Conservation (phyloP, 2,888 invertebrate species). For the Hetaerina titia region DNA sequence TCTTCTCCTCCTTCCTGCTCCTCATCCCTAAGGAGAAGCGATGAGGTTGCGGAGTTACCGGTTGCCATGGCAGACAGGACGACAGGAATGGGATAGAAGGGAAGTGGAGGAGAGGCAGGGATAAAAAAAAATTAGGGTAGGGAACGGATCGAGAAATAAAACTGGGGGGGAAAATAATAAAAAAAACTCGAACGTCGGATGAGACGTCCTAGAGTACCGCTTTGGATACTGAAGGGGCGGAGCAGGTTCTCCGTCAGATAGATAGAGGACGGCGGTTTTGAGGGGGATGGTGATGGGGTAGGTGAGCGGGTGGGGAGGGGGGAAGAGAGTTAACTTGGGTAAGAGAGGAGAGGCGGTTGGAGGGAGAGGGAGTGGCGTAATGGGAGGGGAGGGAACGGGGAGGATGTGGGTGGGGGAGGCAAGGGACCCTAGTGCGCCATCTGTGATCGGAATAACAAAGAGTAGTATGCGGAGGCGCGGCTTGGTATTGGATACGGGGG, state of each 20-base stretch:
- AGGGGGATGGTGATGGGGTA: too few relatives aligned
- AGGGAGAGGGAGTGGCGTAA: neutral
- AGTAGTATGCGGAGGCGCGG: slow-evolving; percentile 23
- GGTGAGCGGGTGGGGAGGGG: neutral
- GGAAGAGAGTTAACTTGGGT: neutral
- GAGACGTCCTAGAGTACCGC: neutral
- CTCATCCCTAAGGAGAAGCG: slow-evolving; percentile 35
- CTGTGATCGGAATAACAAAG: slow-evolving; percentile 61
- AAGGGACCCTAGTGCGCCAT: slow-evolving; percentile 7
- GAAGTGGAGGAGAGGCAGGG: neutral
- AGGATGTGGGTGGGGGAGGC: neutral
- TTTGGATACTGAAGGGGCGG: neutral
- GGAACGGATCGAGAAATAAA: too few relatives aligned
- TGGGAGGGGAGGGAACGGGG: neutral
- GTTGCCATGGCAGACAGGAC: neutral
- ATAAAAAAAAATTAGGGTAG: neutral
- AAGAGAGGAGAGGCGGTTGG: neutral
- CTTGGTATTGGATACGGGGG: neutral
- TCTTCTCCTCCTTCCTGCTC: neutral
- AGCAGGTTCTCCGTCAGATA: too few relatives aligned
- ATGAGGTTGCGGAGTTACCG: slow-evolving; percentile 32
- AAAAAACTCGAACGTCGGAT: neutral
- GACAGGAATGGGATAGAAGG: slow-evolving; percentile 2
- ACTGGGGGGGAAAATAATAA: too few relatives aligned
- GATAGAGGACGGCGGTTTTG: too few relatives aligned